Base-by-base conservation (phyloP, 1,140 invertebrate genomes). In the Zeugodacus cucurbitae region DNA sequence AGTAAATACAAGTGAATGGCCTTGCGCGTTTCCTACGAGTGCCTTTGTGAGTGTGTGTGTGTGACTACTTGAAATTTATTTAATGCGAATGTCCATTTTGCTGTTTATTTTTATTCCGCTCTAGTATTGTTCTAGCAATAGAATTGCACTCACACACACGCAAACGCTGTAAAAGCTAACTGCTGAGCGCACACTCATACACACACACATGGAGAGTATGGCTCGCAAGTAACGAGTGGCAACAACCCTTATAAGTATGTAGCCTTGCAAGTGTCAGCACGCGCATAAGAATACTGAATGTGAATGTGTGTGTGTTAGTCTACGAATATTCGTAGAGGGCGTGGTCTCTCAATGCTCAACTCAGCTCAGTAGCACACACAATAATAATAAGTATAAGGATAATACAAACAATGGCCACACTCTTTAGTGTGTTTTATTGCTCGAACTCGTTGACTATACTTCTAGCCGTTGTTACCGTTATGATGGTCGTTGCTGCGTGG, bases 1-100 rank as follows among this genome's bases (percentile, higher is more conserved):
- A 90, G 89, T 90, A 92, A 91, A 90, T 89, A 91, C 90, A 67
- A 90, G 89, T 89, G 86, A 87, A 88, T 48, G 54, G 86, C 74
- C 88, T 74, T 87, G 86, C 59, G 87, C 48, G 62, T 88, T 70
- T 85, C 74, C 78, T 67, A 7, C 87, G 64, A 86, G 29, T 41
- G 26, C n/a, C 32, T 74, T 26, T 86, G 2, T 48, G 78, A 87
- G 87, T 87, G 57, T 70, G 85, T 88, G n/a, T 62, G 22, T 62
- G 64, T 78, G 22, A 54, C 41, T 82, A 82, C 74, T 82, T 82
- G 41, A 82, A 82, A 82, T 82, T 82, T 82, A 82, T 82, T 82
- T 82, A 82, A 82, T 48, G 44, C 41, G 74, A 82, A 82, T 82
- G 74, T 82, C 74, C 74, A 82, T 48, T 82, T 82, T 44, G 74